Evolutionary conservation across 2,113 vertebrate genomes (phyloP).

Genomic region (Anas platyrhynchos): DNA sequence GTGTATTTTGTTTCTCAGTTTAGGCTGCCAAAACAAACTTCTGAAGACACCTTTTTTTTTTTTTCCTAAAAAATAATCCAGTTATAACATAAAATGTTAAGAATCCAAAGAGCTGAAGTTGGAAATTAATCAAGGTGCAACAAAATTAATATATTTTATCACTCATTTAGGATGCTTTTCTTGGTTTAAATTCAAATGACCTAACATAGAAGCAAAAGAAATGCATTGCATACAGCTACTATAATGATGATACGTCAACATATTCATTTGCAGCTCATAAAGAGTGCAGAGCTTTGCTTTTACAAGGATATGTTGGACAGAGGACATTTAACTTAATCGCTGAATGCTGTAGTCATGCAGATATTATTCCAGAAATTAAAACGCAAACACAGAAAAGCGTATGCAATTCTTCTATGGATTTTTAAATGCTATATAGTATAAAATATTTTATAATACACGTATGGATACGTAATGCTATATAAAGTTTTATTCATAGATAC

Average conservation of each 20-base stretch:
- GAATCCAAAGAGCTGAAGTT: neutral
- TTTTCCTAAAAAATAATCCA: conserved; percentile 1
- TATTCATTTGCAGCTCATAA: conserved; percentile 7
- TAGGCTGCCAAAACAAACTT: neutral
- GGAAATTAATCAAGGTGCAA: conserved; percentile 40
- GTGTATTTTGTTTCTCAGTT: neutral
- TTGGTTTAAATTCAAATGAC: conserved; percentile 23
- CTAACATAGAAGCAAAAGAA: conserved; percentile 25
- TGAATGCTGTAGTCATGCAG: neutral
- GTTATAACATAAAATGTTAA: conserved; percentile 1
- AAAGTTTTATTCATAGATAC: neutral
- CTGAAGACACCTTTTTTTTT: neutral
- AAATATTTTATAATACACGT: neutral
- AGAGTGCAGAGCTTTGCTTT: neutral
- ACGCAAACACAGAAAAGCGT: neutral
- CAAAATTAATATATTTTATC: conserved; percentile 34
- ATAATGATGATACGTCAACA: neutral
- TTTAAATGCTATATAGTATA: neutral
- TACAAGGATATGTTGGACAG: neutral
- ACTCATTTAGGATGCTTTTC: neutral
- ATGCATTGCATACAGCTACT: neutral
- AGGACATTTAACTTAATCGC: neutral
- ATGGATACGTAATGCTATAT: neutral
- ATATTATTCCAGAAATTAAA: neutral
- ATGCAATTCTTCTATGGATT: neutral